Conservation (phyloP, 2,113 vertebrate genomes). For the Herpailurus yagouaroundi region DNA sequence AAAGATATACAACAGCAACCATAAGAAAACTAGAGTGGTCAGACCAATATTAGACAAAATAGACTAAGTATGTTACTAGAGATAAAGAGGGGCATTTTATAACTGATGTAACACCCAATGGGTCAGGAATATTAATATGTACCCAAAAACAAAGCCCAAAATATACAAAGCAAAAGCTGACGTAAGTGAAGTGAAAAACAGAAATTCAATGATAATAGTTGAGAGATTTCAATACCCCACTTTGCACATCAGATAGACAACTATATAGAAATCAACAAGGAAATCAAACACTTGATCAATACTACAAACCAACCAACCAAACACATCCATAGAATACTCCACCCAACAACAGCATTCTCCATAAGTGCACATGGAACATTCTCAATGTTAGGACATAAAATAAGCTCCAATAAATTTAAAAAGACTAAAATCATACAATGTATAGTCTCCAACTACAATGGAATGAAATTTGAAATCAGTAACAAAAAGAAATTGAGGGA, state of each 20-base stretch:
- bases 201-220: neutral
- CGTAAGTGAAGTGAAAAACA: neutral
- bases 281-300: neutral
- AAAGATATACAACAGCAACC: neutral
- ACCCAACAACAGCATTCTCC: neutral
- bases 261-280: neutral
- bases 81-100: neutral
- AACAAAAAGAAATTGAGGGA: neutral
- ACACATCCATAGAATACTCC: neutral
- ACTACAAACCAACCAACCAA: neutral
- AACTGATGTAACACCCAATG: neutral
- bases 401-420: neutral
- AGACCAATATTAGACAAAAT: neutral
- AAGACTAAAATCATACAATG: neutral
- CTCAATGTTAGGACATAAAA: neutral
- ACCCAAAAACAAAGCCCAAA: slow-evolving; percentile 25
- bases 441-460: neutral
- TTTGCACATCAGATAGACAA: neutral
- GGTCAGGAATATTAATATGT: neutral
- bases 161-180: neutral
- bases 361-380: neutral
- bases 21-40: neutral
- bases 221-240: neutral
- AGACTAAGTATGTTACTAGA: neutral
- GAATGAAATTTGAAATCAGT: neutral